Evolutionary conservation across 2,113 vertebrate species (phyloP).

Genomic region (Periophthalmodon schlosseri): DNA sequence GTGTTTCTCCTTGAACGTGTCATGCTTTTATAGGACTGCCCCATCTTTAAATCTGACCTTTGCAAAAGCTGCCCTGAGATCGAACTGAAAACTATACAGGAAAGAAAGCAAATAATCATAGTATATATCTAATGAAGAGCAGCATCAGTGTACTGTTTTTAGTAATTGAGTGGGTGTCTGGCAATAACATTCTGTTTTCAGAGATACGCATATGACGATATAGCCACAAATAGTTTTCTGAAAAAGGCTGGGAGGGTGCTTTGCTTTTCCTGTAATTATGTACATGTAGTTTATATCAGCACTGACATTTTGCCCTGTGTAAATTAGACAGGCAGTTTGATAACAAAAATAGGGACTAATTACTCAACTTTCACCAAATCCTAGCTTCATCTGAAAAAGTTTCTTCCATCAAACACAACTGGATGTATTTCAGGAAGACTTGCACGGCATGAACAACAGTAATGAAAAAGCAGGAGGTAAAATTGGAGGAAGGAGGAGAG

Average conservation of each 20-base stretch:
- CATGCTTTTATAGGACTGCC: conserved; percentile 82
- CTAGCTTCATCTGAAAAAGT: conserved; percentile 21
- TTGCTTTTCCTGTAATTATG: conserved; percentile 57
- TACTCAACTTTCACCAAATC: conserved; percentile 13
- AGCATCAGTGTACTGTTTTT: conserved; percentile 33
- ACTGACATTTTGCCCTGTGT: neutral
- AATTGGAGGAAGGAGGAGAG: conserved; percentile 56
- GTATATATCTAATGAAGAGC: conserved; percentile 47
- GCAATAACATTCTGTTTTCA: conserved; percentile 44
- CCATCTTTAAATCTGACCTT: conserved; percentile 85
- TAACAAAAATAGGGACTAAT: neutral
- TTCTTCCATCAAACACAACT: conserved; percentile 39
- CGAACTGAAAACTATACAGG: conserved; percentile 63
- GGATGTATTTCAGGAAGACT: conserved; percentile 31
- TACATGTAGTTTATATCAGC: neutral
- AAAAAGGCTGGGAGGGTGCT: conserved; percentile 43
- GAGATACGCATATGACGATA: conserved; percentile 40
- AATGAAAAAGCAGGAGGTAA: conserved; percentile 55
- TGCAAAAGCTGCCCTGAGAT: conserved; percentile 62
- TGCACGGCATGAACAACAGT: conserved; percentile 57
- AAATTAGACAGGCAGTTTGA: neutral
- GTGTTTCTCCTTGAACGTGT: conserved; percentile 86
- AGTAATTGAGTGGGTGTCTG: conserved; percentile 22
- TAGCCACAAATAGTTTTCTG: conserved; percentile 56
- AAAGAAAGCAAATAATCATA: conserved; percentile 41